Conservation (phyloP, 2,888 invertebrate genomes). For the Bugula neritina region DNA sequence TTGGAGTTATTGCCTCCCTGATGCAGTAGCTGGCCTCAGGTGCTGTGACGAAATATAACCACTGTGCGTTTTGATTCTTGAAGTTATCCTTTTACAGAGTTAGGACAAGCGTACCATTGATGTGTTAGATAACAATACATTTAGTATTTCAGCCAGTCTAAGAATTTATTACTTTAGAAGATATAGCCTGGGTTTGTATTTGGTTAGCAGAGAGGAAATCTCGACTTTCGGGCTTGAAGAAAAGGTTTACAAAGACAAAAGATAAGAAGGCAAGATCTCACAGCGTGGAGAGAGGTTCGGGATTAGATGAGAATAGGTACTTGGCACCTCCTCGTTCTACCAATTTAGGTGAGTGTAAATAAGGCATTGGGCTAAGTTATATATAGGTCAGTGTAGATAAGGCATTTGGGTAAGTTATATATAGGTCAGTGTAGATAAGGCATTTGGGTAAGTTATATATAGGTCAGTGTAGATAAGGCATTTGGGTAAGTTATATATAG, state of each 20-base stretch:
- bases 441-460: not conserved
- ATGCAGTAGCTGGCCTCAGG: too few relatives aligned
- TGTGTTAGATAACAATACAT: too few relatives aligned
- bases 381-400: not conserved
- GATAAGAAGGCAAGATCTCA: slow-evolving; percentile 27
- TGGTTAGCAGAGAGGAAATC: slow-evolving; percentile 26
- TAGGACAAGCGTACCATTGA: too few relatives aligned
- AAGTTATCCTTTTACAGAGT: too few relatives aligned
- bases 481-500: not conserved
- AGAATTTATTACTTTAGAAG: too few relatives aligned
- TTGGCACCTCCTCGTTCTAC: not conserved
- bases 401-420: not conserved
- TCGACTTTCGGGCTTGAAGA: slow-evolving; percentile 22
- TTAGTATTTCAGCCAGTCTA: too few relatives aligned
- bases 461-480: not conserved
- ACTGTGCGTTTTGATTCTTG: too few relatives aligned
- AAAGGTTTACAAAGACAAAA: slow-evolving; percentile 5
- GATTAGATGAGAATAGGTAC: slow-evolving; percentile 21
- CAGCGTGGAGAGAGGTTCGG: slow-evolving; percentile 23
- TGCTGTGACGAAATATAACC: too few relatives aligned
- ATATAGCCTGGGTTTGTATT: too few relatives aligned
- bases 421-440: not conserved
- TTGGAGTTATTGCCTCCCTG: too few relatives aligned
- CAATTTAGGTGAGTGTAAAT: not conserved
- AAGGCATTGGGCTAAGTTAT: not conserved